Conservation (phyloP, 2,113 vertebrate genomes). For the Amphiprion ocellaris region DNA sequence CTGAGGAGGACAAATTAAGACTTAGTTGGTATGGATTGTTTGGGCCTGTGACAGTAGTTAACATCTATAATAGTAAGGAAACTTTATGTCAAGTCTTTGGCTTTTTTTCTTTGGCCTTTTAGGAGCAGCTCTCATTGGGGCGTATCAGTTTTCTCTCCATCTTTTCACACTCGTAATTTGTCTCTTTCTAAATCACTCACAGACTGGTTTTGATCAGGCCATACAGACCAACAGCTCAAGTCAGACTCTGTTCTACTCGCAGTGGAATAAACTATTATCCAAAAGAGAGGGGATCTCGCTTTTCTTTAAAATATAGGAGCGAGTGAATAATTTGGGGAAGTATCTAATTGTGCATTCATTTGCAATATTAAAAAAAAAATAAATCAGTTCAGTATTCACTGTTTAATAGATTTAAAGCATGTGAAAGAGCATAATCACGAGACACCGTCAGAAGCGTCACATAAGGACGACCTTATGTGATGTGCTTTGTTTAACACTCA, state of each 20-base stretch:
- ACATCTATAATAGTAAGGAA: neutral
- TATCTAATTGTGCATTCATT: no score
- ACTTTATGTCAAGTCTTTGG: slow-evolving; percentile 2
- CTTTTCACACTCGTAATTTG: slow-evolving; percentile 1
- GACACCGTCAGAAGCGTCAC: no score
- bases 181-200: neutral
- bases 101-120: neutral
- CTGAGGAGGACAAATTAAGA: slow-evolving; percentile 36
- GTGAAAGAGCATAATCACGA: no score
- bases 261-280: slow-evolving; percentile 31
- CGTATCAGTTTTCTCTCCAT: neutral
- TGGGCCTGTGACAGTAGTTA: neutral
- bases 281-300: slow-evolving; percentile 32
- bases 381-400: no score
- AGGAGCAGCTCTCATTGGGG: neutral
- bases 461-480: no score
- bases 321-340: no score
- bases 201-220: slow-evolving; percentile 36
- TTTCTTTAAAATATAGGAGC: slow-evolving; percentile 8
- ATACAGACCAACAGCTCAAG: slow-evolving; percentile 29
- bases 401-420: no score
- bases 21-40: neutral
- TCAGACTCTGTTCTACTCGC: slow-evolving; percentile 14
- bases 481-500: neutral
- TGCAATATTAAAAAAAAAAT: no score